phyloP scores from a whole-genome alignment of 1,140 invertebrate genomes.

The Habropoda laboriosa region DNA sequence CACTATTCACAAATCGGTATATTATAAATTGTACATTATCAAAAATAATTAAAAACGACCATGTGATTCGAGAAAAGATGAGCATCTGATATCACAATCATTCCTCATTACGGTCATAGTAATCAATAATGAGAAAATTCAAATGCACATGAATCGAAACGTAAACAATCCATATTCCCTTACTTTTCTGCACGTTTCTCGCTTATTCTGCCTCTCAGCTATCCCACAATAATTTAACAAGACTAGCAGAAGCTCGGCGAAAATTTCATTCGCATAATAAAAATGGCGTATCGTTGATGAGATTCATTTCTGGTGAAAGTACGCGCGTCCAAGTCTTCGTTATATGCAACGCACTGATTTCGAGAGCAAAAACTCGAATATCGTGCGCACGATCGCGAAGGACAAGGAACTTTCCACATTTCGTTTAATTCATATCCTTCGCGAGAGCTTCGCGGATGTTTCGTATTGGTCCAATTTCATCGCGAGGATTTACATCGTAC shows the following conservation, averaged over 20 bases:
- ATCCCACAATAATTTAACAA: not conserved
- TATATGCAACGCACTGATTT: not conserved
- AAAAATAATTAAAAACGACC: not conserved
- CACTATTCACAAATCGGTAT: no score
- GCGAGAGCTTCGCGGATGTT: not conserved
- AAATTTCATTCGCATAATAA: no score
- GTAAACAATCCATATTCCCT: not conserved
- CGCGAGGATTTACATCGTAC: not conserved
- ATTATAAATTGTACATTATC: not conserved
- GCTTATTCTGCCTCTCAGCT: not conserved
- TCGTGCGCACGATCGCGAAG: not conserved
- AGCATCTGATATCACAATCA: not conserved
- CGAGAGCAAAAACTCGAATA: not conserved
- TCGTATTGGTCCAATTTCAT: not conserved
- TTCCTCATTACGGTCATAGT: not conserved
- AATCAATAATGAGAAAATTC: not conserved
- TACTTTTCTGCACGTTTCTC: not conserved
- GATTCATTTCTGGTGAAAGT: constrained; percentile 13
- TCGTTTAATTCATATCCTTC: not conserved
- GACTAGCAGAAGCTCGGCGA: no score
- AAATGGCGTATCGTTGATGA: not conserved
- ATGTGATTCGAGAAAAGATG: no score
- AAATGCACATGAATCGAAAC: not conserved
- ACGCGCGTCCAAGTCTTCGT: not conserved
- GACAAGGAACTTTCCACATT: not conserved